phyloP scores from a whole-genome alignment of 1,140 invertebrate genomes.

The Euborellia annulipes region DNA sequence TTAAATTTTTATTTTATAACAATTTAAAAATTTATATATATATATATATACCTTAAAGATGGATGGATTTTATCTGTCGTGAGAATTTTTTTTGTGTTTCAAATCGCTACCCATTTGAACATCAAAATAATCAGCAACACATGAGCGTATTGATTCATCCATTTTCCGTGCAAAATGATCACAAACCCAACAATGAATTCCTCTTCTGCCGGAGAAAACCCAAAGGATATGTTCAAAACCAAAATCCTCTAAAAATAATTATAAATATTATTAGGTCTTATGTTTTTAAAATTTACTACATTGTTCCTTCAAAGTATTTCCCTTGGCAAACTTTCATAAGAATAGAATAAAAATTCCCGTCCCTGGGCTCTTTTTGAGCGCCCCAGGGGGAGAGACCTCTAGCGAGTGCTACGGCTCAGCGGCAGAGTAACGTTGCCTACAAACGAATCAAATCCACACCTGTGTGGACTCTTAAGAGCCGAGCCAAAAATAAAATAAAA shows the following conservation, averaged over 20 bases:
- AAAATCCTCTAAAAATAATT: slow-evolving; percentile 63
- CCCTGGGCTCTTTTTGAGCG: too few relatives aligned
- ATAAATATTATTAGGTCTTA: too few relatives aligned
- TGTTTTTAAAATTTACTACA: too few relatives aligned
- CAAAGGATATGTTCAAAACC: slow-evolving; percentile 85
- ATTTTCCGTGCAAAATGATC: slow-evolving; percentile 69
- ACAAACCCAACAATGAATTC: slow-evolving; percentile 95
- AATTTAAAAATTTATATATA: background rate
- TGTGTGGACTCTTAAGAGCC: too few relatives aligned
- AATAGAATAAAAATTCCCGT: too few relatives aligned
- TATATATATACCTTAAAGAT: slow-evolving; percentile 53
- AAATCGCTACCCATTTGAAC: slow-evolving; percentile 60
- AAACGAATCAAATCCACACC: too few relatives aligned
- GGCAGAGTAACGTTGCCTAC: too few relatives aligned
- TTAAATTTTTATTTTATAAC: slow-evolving; percentile 8
- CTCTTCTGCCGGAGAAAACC: slow-evolving; percentile 92
- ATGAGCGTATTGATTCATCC: slow-evolving; percentile 36
- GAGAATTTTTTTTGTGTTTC: slow-evolving; percentile 65
- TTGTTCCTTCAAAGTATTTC: too few relatives aligned
- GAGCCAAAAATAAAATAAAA: too few relatives aligned
- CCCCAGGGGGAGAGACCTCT: too few relatives aligned
- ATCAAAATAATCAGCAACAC: slow-evolving; percentile 82
- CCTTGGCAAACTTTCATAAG: too few relatives aligned
- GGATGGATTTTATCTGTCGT: slow-evolving; percentile 54
- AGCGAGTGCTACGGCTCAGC: too few relatives aligned